Conservation (phyloP, 2,797 vertebrate genomes). For the Ctenosaura bakeri region DNA sequence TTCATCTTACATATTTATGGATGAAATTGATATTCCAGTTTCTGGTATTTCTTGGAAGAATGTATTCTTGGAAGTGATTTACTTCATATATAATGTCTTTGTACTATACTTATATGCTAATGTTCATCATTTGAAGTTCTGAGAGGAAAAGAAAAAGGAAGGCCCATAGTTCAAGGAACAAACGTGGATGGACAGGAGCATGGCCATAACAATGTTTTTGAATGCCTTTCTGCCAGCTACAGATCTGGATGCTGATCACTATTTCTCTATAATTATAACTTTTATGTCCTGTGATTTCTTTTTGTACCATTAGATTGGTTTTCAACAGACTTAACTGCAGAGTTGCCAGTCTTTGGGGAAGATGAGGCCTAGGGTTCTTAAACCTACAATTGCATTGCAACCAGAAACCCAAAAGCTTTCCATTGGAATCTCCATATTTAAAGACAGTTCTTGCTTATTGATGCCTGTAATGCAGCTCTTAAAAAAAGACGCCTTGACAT, state of each 20-base stretch:
- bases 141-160: neutral
- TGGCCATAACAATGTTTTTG: neutral
- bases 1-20: neutral
- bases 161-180: neutral
- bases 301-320: neutral
- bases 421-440: neutral
- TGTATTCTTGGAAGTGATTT: neutral
- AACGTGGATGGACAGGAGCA: neutral
- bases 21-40: neutral
- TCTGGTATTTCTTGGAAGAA: neutral
- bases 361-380: neutral
- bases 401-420: neutral
- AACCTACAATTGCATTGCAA: neutral
- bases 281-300: neutral
- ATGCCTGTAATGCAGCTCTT: neutral
- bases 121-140: neutral
- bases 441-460: neutral
- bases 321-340: neutral
- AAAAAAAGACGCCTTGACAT: neutral
- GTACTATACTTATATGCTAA: neutral
- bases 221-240: neutral
- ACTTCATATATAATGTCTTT: neutral
- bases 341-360: neutral
- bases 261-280: slow-evolving; percentile 3
- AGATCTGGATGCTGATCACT: neutral